These are phyloP conservation scores for Acanthis flammea DNA, from an alignment of 2,797 vertebrate genomes.

Conservation along the genomic window DNA sequence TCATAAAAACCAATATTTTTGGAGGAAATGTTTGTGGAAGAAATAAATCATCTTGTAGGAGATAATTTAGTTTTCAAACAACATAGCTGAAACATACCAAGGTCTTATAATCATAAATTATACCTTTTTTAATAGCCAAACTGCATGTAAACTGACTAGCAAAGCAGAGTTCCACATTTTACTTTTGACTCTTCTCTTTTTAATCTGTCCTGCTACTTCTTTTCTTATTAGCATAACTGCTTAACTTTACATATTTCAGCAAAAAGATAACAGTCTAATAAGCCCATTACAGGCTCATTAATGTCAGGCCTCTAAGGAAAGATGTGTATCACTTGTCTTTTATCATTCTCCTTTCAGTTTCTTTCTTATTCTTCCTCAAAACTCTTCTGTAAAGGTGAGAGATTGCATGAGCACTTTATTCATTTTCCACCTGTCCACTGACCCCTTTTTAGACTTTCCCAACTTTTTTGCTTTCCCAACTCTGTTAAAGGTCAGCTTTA, in stretches of 20 bases:
- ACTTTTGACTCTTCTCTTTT: neutral
- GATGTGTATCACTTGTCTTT: neutral
- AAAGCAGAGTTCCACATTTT: neutral
- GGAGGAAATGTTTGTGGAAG: neutral
- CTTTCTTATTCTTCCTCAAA: neutral
- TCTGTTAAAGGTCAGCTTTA: neutral
- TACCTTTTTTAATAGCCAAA: neutral
- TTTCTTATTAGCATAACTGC: neutral
- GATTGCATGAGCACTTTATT: neutral
- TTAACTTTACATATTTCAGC: neutral
- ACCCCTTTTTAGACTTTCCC: neutral
- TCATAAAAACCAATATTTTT: neutral
- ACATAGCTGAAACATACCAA: neutral
- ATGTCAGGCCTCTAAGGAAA: neutral
- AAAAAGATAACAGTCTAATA: slow-evolving; percentile 25
- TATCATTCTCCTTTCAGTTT: neutral
- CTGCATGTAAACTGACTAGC: neutral
- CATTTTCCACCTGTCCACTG: neutral
- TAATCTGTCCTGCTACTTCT: neutral
- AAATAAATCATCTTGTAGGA: neutral
- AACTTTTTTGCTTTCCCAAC: neutral
- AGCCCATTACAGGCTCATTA: slow-evolving; percentile 12
- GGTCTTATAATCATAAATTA: neutral
- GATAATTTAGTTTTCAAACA: neutral
- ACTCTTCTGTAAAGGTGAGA: neutral